Evolutionary conservation across 2,888 invertebrate species (phyloP), one percentile per base, ranked within the genome.

Genomic region (Trichogramma evanescens): DNA sequence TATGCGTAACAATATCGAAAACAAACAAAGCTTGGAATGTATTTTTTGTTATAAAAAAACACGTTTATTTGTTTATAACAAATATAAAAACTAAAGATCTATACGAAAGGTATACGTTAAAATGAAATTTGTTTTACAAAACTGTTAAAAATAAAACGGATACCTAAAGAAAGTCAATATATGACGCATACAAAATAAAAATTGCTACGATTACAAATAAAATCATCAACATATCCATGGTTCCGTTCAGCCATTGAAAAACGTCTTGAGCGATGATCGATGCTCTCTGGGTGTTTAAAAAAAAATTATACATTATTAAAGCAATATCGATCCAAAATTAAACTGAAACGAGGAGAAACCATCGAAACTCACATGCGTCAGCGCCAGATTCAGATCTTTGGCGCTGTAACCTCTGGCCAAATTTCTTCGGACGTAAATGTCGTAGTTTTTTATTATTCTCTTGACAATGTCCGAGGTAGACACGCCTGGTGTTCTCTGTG

Each of bases 401-500:
- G 96, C 95, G 54, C 95, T 92, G 81, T 98, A 97, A 0, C 98
- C 98, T 54, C 98, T 84, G 48, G 93, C 93, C 66, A 99, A 84
- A 80, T 99, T 99, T 67, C 98, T 85, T 67, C 98, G 84, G 58
- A 98, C 95, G 80, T 98, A 99, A 66, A 95, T 86, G 80, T 99
- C 98, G 80, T 99, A 99, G 81, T 99, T 97, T 72, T 92, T 88
- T 44, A 99, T 96, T 77, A 99, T 98, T 70, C 98, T 84, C 58
- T 94, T 94, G 48, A 98, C 97, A 66, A 98, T 92, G 74, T 98
- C 98, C n/a, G 96, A 96, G 10, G 98, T 98, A 6, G 97, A 97
- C 13, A 98, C 95, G n/a, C 89, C 93, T 81, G 94, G 90, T 1
- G 97, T 97, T 69, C 96, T 84, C 77, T 97, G 86, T 0, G 98